Evolutionary conservation across 2,888 invertebrate species (phyloP).

Genomic region (Erynnis tages): DNA sequence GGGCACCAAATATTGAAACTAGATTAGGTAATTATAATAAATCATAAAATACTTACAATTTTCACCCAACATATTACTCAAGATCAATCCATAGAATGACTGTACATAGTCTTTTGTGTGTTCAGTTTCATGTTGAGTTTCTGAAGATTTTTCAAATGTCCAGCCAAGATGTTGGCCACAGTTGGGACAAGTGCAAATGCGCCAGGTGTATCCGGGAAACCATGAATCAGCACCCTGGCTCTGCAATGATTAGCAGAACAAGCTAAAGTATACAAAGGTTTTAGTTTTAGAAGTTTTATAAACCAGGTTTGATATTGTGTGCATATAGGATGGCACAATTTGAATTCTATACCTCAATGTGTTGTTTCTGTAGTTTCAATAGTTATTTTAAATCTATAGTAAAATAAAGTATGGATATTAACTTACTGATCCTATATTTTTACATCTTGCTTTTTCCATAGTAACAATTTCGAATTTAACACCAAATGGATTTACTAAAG

Average conservation of each 20-base stretch:
- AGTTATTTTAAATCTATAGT: too few relatives aligned
- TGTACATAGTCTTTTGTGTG: slow-evolving; percentile 43
- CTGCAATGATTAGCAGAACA: slow-evolving; percentile 45
- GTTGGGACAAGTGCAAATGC: slow-evolving; percentile 82
- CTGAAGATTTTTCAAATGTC: slow-evolving; percentile 75
- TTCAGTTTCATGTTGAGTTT: slow-evolving; percentile 41
- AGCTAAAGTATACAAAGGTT: background rate
- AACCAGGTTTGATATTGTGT: too few relatives aligned
- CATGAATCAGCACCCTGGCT: slow-evolving; percentile 82
- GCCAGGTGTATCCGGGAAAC: slow-evolving; percentile 86
- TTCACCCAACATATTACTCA: slow-evolving; percentile 71
- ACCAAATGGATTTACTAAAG: slow-evolving; percentile 79
- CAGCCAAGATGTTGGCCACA: slow-evolving; percentile 84
- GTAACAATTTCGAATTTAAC: slow-evolving; percentile 78
- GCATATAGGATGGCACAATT: too few relatives aligned
- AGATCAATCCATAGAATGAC: slow-evolving; percentile 70
- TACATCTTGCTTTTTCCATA: slow-evolving; percentile 77
- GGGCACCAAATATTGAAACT: too few relatives aligned
- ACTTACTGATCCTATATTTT: slow-evolving; percentile 75
- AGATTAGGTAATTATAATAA: too few relatives aligned
- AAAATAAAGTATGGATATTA: too few relatives aligned
- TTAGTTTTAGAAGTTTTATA: too few relatives aligned
- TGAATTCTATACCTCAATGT: too few relatives aligned
- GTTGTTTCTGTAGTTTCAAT: too few relatives aligned
- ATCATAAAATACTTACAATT: slow-evolving; percentile 78